phyloP scores from a whole-genome alignment of 2,888 invertebrate species.

The Acanthoscelides obtectus region DNA sequence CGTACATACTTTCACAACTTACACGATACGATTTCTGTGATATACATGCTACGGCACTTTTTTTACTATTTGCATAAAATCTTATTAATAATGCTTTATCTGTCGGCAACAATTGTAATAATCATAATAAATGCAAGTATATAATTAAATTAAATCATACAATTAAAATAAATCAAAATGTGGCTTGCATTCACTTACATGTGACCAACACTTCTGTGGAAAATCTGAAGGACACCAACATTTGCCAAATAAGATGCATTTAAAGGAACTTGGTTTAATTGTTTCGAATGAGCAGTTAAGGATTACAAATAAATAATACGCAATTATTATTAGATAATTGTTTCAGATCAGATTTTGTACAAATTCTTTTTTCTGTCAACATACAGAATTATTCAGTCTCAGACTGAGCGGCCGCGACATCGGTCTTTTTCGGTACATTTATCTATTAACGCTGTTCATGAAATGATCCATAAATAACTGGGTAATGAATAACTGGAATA shows the following conservation, averaged over 20 bases:
- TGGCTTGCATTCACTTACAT: background rate
- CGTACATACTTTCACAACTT: background rate
- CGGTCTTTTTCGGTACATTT: too few relatives aligned
- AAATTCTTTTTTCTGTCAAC: too few relatives aligned
- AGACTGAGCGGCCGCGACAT: too few relatives aligned
- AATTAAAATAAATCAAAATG: background rate
- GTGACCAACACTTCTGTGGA: too few relatives aligned
- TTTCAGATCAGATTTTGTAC: too few relatives aligned
- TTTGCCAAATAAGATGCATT: too few relatives aligned
- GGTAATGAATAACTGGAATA: background rate
- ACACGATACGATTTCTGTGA: background rate
- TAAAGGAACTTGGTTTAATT: too few relatives aligned
- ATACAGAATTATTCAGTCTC: too few relatives aligned
- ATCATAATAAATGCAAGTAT: background rate
- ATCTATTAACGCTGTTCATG: background rate
- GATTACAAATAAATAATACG: too few relatives aligned
- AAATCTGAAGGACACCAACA: too few relatives aligned
- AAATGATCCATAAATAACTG: background rate
- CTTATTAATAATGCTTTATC: background rate
- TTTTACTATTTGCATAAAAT: background rate
- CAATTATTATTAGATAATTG: too few relatives aligned
- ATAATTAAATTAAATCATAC: background rate
- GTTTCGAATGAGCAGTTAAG: too few relatives aligned
- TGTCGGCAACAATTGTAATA: background rate
- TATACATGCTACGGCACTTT: background rate